Base-by-base conservation (phyloP, 1,140 invertebrate genomes). In the Manduca sexta region DNA sequence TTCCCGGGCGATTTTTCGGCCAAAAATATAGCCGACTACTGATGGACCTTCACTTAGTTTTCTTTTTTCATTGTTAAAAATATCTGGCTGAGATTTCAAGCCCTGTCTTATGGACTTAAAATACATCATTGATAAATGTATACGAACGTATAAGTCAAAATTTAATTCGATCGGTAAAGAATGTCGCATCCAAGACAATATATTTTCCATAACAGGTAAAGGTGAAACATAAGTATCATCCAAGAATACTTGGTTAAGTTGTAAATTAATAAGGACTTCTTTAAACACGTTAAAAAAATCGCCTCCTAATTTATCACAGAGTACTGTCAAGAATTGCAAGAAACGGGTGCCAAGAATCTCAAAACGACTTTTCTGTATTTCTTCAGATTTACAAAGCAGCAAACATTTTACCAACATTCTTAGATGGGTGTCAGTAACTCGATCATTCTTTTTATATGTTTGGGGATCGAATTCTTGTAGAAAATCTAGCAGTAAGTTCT, bases 121-220 rank as follows among this genome's bases (percentile, higher is more conserved):
- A 47, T 74, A 80, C 10, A 72, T 38, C 60, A 75, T 72, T 13
- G 60, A 72, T 11, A 71, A 51, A 43, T 77, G 69, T 16, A 80
- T 60, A 12, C 55, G 39, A 0, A 64, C 54, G 35, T 74, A 80
- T 18, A 21, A 47, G 8, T 40, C 30, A 11, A 77, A 70, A 48
- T 68, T 52, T 30, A 54, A 41, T 21, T 69, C 60, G n/a, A 63
- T 54, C 1, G 68, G 57, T 12, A 74, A 40, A 17, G 64, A 12
- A 16, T 50, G 53, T 2, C 53, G 59, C 37, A 77, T 43, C 33
- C 61, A 63, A 11, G 34, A 44, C 2, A 67, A 42, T 14, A 77
- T 35, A 37, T 35, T 56, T 47, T 75, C 57, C 26, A 75, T 58
- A 4, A 74, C 52, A 35, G 60, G 52, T 33, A 72, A 50, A 35